Base-by-base conservation (phyloP, 2,797 vertebrate species). In the Euphonia xanthogaster region DNA sequence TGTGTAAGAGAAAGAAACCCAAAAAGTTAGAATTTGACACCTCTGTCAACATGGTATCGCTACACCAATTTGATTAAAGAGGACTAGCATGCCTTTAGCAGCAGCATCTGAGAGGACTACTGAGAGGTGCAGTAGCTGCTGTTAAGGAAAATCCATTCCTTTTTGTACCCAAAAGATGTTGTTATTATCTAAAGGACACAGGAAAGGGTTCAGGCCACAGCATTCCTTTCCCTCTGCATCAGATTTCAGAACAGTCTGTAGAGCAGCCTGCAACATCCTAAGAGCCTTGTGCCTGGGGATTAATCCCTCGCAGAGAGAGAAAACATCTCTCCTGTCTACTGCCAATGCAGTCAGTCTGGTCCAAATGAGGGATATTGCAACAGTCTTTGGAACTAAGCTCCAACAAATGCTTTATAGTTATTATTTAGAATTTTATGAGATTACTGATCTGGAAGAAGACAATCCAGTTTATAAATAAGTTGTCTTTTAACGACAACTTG, bases 41-140 rank as follows among this genome's bases (percentile, higher is more conserved):
- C 9, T 62, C 35, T 42, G 30, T 74, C 48, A 76, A 11, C 0
- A 0, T 21, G 5, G 3, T 62, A 27, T 79, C 35, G 14, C 40
- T 54, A 51, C 11, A 55, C 7, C 9, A 39, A 9, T 77, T 23
- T 71, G 19, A 65, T 31, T 74, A 74, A 88, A 63, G 7, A 3
- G 23, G 14, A 63, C 28, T 27, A 60, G 21, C 73, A 53, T 1
- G 4, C 40, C 24, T 80, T 74, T 45, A 90, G 24, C 14, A 66
- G 35, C 6, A 70, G 3, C 22, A 53, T 45, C 48, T 67, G 12
- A 71, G 21, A 90, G 18, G 22, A 70, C 23, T 66, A 62, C 7
- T 24, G n/a, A 72, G 25, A 31, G 15, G 6, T 75, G 25, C 61
- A 42, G 44, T 27, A 75, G 16, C 23, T 75, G 13, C 19, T 81